A percentile compares a stretch with the other conserved stretches of the same genome.
Conservation (phyloP, 2,888 invertebrate genomes). For the Nymphalis c-album region DNA sequence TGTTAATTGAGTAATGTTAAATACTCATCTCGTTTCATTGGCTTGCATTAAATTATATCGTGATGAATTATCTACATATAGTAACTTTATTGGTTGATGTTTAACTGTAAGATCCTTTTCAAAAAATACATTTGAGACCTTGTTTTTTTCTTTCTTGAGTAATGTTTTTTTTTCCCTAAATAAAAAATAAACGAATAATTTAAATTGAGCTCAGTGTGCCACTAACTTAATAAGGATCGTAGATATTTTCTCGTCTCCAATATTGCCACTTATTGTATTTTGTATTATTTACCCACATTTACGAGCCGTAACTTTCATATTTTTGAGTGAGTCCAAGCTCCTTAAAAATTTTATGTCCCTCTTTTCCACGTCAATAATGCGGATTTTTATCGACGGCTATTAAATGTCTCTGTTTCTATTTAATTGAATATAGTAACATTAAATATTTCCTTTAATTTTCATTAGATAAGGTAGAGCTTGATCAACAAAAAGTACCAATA, state of each 20-base stretch:
- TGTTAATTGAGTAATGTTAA: too few relatives aligned
- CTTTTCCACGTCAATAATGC: slow-evolving; percentile 73
- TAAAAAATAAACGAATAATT: neutral
- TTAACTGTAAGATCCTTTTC: too few relatives aligned
- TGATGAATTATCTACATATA: too few relatives aligned
- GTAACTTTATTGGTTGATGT: too few relatives aligned
- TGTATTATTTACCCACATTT: slow-evolving; percentile 80
- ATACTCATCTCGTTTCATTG: too few relatives aligned
- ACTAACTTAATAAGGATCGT: slow-evolving; percentile 45
- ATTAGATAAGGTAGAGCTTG: too few relatives aligned
- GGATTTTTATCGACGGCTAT: slow-evolving; percentile 67
- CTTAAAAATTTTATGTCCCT: slow-evolving; percentile 74
- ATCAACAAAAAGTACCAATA: too few relatives aligned
- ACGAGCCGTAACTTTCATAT: slow-evolving; percentile 73
- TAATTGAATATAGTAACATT: slow-evolving; percentile 53
- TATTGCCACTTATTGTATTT: slow-evolving; percentile 80
- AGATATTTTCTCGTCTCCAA: slow-evolving; percentile 62
- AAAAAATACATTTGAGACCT: too few relatives aligned
- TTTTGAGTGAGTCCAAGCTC: slow-evolving; percentile 78
- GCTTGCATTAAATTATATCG: too few relatives aligned
- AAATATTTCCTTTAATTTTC: neutral
- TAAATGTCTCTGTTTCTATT: slow-evolving; percentile 58
- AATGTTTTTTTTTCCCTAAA: neutral
- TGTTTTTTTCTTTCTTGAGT: too few relatives aligned
- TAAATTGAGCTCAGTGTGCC: slow-evolving; percentile 41